These are phyloP conservation scores for Himalopsyche kuldschensis DNA, from an alignment of 2,888 invertebrate genomes.

Conservation along the genomic window DNA sequence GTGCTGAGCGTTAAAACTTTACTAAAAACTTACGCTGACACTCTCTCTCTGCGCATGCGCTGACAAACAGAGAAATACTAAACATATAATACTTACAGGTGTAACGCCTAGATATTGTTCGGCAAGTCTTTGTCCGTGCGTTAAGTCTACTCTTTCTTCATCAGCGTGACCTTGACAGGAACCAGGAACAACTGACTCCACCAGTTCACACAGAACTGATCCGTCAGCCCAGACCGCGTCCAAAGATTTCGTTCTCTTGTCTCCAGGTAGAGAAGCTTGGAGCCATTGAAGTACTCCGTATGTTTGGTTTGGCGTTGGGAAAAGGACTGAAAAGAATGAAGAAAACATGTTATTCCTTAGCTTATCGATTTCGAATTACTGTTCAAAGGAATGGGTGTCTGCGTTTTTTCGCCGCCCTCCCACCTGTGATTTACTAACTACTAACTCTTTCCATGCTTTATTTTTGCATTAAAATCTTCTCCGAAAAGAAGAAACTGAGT, in stretches of 20 bases:
- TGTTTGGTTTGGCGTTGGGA: constrained; percentile 53
- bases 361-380: no score
- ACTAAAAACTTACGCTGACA: no score
- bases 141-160: constrained; percentile 52
- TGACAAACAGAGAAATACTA: no score
- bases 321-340: constrained; percentile 19
- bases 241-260: constrained; percentile 52
- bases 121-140: constrained; percentile 63
- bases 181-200: constrained; percentile 63
- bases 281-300: constrained; percentile 54
- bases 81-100: constrained; percentile 54
- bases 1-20: no score
- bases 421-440: no score
- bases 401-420: no score
- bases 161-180: constrained; percentile 61
- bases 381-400: no score
- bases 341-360: no score
- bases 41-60: no score
- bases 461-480: no score
- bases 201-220: constrained; percentile 61
- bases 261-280: constrained; percentile 47
- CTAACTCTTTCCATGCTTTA: no score
- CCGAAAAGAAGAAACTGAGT: no score
- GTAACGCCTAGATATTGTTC: constrained; percentile 63
- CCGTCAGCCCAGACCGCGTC: constrained; percentile 64